Percentiles rank a stretch among this genome's conserved stretches.
These are phyloP conservation scores for Lagorchestes hirsutus DNA, from an alignment of 2,797 vertebrate genomes.

Conservation along the genomic window DNA sequence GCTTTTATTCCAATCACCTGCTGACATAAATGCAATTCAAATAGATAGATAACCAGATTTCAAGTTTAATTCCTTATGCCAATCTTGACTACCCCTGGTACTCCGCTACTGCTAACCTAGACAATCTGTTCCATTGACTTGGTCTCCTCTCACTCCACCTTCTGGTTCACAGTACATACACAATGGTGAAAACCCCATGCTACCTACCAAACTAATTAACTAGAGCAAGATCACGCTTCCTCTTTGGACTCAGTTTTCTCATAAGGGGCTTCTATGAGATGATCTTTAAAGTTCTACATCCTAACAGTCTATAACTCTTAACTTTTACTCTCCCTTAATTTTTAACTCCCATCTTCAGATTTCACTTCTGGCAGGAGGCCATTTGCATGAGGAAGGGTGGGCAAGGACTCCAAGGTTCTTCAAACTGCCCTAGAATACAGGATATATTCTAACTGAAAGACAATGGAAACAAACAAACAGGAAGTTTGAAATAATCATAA, in stretches of 20 bases:
- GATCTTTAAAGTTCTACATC: background rate
- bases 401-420: conserved; percentile 28
- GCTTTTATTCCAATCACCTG: conserved; percentile 61
- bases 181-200: background rate
- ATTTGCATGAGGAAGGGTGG: conserved; percentile 22
- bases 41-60: conserved; percentile 28
- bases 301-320: background rate
- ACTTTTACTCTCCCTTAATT: conserved; percentile 32
- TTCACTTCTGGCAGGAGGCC: conserved; percentile 31
- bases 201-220: background rate
- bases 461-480: conserved; percentile 40
- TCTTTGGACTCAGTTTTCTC: background rate
- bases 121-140: background rate
- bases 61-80: conserved; percentile 40
- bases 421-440: conserved; percentile 3
- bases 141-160: background rate
- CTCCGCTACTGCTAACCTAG: conserved; percentile 51
- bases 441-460: conserved; percentile 15
- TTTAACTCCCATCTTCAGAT: conserved; percentile 25
- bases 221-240: background rate
- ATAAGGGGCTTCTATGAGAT: background rate
- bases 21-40: conserved; percentile 46
- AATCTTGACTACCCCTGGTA: conserved; percentile 7
- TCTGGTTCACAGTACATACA: background rate
- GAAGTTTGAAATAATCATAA: conserved; percentile 16